phyloP scores from a whole-genome alignment of 2,888 invertebrate genomes.

The Apamea crenata region DNA sequence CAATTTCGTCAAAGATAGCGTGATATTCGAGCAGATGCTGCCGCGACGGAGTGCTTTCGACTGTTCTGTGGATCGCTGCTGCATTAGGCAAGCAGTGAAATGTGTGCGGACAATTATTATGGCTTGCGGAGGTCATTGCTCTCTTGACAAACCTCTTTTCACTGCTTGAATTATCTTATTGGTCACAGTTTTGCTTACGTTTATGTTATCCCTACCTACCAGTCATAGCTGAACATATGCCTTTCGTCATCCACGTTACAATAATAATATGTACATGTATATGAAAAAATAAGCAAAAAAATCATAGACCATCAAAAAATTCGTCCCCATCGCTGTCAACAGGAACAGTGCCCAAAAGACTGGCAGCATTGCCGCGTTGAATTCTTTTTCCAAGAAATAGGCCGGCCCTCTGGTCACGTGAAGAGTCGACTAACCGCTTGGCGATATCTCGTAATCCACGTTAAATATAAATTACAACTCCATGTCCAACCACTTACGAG shows the following conservation, averaged over 20 bases:
- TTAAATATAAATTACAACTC: neutral
- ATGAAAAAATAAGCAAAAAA: too few species aligned
- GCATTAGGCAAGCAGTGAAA: constrained; percentile 77
- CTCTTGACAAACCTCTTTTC: constrained; percentile 11
- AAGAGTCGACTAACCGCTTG: too few species aligned
- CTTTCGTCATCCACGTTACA: neutral
- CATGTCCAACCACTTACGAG: constrained; percentile 21
- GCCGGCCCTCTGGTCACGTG: too few species aligned
- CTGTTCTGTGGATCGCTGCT: constrained; percentile 77
- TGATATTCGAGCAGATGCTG: constrained; percentile 69
- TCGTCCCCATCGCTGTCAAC: too few species aligned
- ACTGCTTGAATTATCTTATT: neutral
- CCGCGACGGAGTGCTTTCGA: constrained; percentile 72
- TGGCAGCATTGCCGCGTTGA: too few species aligned
- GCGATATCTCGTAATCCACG: neutral
- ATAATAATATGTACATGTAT: too few species aligned
- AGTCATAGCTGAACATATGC: neutral
- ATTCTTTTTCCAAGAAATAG: too few species aligned
- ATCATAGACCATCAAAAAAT: too few species aligned
- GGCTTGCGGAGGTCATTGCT: constrained; percentile 60
- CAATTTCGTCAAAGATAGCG: constrained; percentile 41
- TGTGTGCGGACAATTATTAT: constrained; percentile 71
- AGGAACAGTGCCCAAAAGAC: too few species aligned
- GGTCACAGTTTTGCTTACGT: neutral
- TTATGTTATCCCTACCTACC: neutral